Conservation (phyloP, 1,140 invertebrate genomes). For the Pararge aegeria region DNA sequence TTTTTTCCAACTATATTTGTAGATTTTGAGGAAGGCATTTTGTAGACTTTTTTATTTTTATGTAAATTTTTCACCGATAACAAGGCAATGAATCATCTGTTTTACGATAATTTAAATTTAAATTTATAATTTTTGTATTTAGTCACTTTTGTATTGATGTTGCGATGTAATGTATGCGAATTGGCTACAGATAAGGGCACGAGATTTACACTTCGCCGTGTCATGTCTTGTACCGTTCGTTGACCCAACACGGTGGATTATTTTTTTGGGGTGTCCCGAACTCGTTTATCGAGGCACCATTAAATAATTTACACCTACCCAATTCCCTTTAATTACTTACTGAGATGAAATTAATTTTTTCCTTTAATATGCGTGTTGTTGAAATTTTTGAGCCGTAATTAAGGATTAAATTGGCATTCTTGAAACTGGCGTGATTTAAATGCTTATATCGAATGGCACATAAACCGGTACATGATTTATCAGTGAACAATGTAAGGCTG, state of each 20-base stretch:
- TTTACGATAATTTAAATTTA: too few species aligned
- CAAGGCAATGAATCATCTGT: too few species aligned
- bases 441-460: neutral
- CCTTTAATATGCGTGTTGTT: neutral
- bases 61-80: too few species aligned
- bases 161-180: constrained; percentile 54
- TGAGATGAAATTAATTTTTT: constrained; percentile 19
- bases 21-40: too few species aligned
- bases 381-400: neutral
- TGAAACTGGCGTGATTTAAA: neutral
- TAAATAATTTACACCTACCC: constrained; percentile 21
- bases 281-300: constrained; percentile 22
- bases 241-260: constrained; percentile 42
- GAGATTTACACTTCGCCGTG: constrained; percentile 69
- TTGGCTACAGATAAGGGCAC: constrained; percentile 64
- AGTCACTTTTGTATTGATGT: neutral
- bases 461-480: neutral
- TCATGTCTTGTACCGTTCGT: constrained; percentile 63
- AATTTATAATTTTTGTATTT: neutral
- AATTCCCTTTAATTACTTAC: constrained; percentile 21
- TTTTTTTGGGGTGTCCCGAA: constrained; percentile 26
- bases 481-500: neutral
- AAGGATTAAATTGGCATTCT: neutral
- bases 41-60: too few species aligned
- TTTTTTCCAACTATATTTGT: too few species aligned